Percentiles rank a stretch among this genome's conserved stretches.
Conservation (phyloP, 2,113 vertebrate species). For the Microtus pennsylvanicus region DNA sequence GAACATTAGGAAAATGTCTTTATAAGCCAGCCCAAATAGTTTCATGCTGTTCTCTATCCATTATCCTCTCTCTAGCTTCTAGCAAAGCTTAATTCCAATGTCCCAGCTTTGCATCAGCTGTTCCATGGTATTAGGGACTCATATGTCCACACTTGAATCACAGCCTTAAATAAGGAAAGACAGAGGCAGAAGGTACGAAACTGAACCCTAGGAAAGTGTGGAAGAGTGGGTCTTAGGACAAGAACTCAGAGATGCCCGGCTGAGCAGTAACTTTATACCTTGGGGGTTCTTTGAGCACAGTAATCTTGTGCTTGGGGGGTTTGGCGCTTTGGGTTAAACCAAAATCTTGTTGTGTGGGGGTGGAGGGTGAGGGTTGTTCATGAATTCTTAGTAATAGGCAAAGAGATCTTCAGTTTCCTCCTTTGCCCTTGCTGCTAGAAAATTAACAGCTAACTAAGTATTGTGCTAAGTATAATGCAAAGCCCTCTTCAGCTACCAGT, state of each 20-base stretch:
- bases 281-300: constrained; percentile 16
- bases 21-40: constrained; percentile 55
- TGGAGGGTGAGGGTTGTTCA: not conserved
- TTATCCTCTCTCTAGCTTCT: constrained; percentile 53
- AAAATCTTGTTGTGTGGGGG: too few relatives aligned
- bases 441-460: constrained; percentile 38
- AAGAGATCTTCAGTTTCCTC: not conserved
- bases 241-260: not conserved
- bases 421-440: not conserved
- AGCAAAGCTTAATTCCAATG: constrained; percentile 65
- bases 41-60: constrained; percentile 65
- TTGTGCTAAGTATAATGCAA: not conserved
- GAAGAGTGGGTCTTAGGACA: not conserved
- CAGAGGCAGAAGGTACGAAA: not conserved
- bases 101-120: constrained; percentile 41
- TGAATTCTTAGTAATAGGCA: constrained; percentile 39
- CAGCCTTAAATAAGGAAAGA: constrained; percentile 39
- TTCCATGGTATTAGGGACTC: constrained; percentile 42
- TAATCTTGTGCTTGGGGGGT: not conserved
- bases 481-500: constrained; percentile 11
- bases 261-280: not conserved
- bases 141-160: constrained; percentile 19
- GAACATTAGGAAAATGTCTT: constrained; percentile 57
- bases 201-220: not conserved
- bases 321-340: too few relatives aligned